Percentiles rank a stretch among this genome's conserved stretches.
phyloP scores from a whole-genome alignment of 2,113 vertebrate genomes.

The Guaruba guarouba region DNA sequence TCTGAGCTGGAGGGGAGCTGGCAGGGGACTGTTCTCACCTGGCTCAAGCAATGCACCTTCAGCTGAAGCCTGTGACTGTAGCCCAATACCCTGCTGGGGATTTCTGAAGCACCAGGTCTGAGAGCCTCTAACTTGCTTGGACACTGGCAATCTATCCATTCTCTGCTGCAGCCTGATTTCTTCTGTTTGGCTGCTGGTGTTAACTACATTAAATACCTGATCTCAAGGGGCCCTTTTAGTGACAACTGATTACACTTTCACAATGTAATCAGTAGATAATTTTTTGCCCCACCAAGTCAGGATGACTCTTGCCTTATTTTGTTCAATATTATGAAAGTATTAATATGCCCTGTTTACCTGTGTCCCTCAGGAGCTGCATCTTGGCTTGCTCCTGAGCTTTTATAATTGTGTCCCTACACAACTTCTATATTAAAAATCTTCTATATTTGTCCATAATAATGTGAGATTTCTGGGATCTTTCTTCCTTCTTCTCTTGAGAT shows the following conservation, averaged over 20 bases:
- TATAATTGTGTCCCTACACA: background rate
- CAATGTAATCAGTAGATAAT: background rate
- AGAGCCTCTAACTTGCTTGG: background rate
- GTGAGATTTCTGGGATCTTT: background rate
- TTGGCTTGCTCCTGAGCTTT: background rate
- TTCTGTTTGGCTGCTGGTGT: background rate
- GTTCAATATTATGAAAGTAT: background rate
- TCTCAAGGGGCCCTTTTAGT: background rate
- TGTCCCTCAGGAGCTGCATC: background rate
- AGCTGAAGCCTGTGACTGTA: rapidly evolving
- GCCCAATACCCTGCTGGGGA: rapidly evolving
- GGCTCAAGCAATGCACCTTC: rapidly evolving
- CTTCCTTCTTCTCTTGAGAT: background rate
- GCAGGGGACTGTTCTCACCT: background rate
- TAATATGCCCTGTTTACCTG: background rate
- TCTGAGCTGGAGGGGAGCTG: background rate
- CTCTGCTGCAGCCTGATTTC: background rate
- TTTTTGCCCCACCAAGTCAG: background rate
- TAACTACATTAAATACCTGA: background rate
- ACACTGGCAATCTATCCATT: background rate
- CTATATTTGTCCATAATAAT: background rate
- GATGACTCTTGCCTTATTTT: background rate
- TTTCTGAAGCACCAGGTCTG: background rate
- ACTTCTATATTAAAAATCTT: background rate
- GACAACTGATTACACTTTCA: background rate